Percentiles rank a stretch among this genome's conserved stretches.
These are phyloP conservation scores for Tryphoninae sp. DNA, from an alignment of 2,888 invertebrate genomes.

Conservation along the genomic window DNA sequence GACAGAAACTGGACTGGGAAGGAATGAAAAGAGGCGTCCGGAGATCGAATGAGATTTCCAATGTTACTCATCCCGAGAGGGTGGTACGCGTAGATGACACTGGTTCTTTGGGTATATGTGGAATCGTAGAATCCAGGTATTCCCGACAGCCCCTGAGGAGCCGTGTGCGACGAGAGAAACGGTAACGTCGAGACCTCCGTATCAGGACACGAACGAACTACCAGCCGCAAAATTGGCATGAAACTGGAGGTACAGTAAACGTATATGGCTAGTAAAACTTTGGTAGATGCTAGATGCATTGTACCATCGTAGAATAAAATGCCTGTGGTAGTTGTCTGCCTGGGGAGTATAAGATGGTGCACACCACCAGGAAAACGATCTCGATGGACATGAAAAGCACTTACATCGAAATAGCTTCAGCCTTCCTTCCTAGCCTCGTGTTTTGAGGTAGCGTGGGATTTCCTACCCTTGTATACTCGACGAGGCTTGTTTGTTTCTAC, in stretches of 20 bases:
- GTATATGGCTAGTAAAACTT: constrained; percentile 24
- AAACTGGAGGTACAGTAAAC: constrained; percentile 12
- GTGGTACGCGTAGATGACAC: not conserved
- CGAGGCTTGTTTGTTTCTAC: not conserved
- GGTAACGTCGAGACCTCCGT: constrained; percentile 49
- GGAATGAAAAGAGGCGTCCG: not conserved
- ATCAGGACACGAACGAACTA: constrained; percentile 25
- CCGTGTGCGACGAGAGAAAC: constrained; percentile 53
- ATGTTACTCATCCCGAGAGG: constrained; percentile 36
- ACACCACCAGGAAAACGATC: constrained; percentile 41
- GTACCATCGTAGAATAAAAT: not conserved
- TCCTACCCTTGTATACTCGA: not conserved
- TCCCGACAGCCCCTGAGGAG: constrained; percentile 53
- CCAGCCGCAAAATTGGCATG: constrained; percentile 18
- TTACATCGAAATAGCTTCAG: constrained; percentile 60
- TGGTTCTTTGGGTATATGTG: constrained; percentile 43
- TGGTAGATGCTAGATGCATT: not conserved
- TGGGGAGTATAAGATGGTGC: not conserved
- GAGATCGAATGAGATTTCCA: constrained; percentile 19
- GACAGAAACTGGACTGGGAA: not conserved
- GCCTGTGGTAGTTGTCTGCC: not conserved
- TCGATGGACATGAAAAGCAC: constrained; percentile 60
- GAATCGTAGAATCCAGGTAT: constrained; percentile 64
- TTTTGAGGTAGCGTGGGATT: not conserved
- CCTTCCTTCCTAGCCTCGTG: constrained; percentile 18